These are phyloP conservation scores for Eurypyga helias DNA, from an alignment of 2,113 vertebrate species.

Conservation along the genomic window DNA sequence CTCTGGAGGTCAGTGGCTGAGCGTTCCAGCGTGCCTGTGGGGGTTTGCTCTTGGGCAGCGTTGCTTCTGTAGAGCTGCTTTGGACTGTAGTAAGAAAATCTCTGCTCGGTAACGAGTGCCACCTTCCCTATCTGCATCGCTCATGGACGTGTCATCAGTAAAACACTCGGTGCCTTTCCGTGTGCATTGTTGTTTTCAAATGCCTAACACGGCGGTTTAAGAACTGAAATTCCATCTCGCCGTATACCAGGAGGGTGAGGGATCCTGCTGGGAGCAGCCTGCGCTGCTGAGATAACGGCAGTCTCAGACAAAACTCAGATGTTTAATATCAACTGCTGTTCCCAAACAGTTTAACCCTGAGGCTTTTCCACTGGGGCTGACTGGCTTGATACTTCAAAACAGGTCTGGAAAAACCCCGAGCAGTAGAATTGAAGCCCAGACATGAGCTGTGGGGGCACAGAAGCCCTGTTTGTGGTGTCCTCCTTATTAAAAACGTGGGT, in stretches of 20 bases:
- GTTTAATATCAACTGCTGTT: accelerated
- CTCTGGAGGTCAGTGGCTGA: slow-evolving; percentile 81
- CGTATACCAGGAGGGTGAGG: accelerated
- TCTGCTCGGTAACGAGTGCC: accelerated
- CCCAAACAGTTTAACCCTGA: neutral
- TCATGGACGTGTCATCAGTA: accelerated
- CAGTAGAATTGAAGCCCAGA: neutral
- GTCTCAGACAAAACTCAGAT: neutral
- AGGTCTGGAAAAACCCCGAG: neutral
- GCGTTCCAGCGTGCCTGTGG: accelerated
- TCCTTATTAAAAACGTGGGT: accelerated
- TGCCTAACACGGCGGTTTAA: neutral
- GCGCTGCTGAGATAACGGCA: neutral
- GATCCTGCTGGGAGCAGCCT: neutral
- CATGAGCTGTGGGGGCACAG: accelerated
- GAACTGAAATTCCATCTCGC: neutral
- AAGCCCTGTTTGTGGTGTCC: neutral
- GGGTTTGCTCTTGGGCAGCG: accelerated
- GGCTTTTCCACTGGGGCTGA: neutral
- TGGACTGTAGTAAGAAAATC: neutral
- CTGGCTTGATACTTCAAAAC: neutral
- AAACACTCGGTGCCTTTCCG: accelerated
- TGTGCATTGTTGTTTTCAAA: neutral
- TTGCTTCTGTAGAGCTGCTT: too few species aligned
- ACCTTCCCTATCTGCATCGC: accelerated